Percentiles rank a stretch among this genome's conserved stretches.
phyloP scores from a whole-genome alignment of 2,888 invertebrate species.

The Drosophila niveifrons region DNA sequence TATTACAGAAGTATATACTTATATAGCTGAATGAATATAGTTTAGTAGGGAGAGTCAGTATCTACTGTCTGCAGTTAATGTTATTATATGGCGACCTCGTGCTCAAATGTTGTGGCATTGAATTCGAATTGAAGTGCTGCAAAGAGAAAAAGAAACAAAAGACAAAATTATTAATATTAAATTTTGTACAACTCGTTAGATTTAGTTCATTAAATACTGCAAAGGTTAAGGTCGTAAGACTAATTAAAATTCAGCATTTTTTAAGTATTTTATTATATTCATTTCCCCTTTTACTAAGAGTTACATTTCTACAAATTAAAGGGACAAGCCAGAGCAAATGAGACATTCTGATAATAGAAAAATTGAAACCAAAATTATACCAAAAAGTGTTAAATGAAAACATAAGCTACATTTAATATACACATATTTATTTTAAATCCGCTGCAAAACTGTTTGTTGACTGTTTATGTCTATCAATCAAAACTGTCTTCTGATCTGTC shows the following conservation, averaged over 20 bases:
- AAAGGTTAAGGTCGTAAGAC: neutral
- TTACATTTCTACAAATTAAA: no score
- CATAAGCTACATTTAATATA: no score
- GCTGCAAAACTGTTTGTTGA: neutral
- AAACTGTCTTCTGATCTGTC: neutral
- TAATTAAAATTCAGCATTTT: neutral
- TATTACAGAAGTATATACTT: neutral
- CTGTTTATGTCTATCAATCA: neutral
- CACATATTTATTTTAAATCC: no score
- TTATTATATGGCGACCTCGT: slow-evolving; percentile 33
- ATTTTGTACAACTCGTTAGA: neutral
- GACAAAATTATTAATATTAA: slow-evolving; percentile 12
- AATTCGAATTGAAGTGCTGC: slow-evolving; percentile 40
- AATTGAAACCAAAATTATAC: no score
- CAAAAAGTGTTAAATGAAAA: no score
- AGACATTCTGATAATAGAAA: no score
- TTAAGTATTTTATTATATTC: neutral
- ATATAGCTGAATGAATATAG: neutral
- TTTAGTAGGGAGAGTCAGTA: slow-evolving; percentile 4
- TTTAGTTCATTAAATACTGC: slow-evolving; percentile 10
- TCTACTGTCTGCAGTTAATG: slow-evolving; percentile 54
- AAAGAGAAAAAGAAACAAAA: slow-evolving; percentile 20
- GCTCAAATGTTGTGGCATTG: slow-evolving; percentile 26
- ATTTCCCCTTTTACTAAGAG: no score
- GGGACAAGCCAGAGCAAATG: no score